Base-by-base conservation (phyloP, 2,113 vertebrate genomes). In the Neopipo cinnamomea region DNA sequence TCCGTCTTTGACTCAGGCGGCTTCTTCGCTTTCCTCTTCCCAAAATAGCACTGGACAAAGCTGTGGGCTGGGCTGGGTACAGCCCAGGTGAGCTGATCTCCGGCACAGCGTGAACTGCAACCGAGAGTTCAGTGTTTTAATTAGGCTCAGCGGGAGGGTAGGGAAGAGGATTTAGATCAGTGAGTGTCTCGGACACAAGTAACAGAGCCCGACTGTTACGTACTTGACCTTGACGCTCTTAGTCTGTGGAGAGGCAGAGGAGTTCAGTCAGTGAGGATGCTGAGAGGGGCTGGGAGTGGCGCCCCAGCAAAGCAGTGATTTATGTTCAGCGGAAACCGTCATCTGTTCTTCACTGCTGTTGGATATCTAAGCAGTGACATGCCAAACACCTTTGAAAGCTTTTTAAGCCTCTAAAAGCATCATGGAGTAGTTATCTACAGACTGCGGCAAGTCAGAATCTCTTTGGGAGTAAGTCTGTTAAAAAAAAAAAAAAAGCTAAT, bases 41-140 rank as follows among this genome's bases (percentile, higher is more conserved):
- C 8, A 0, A 23, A 5, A 0, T 0, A 47, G 85, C 30, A 3
- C 30, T 33, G 0, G 6, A 1, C 18, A n/a, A 21, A 79, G 58
- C 50, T 3, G 50, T 15, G 49, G 41, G 33, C 27, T 1, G 2
- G 39, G 72, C 55, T 9, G 88, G 52, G 47, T 41, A 3, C 10
- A 10, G 88, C 22, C 47, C 28, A 4, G 49, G 25, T 42, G 53
- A 73, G 56, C 77, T 28, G 70, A 74, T 37, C 82, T 22, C 37
- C 71, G 5, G 91, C 86, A 7, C 86, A 35, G 62, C 3, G 0
- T 77, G 90, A 88, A 9, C 92, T 39, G 88, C 84, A 49, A 27
- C 68, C 2, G 1, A 24, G 59, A 77, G 92, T 17, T 91, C 73
- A 65, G 72, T 0, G 66, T 27, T 91, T 79, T 80, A 94, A 96